Evolutionary conservation across 2,797 vertebrate species (phyloP).

Genomic region (Falco concolor): DNA sequence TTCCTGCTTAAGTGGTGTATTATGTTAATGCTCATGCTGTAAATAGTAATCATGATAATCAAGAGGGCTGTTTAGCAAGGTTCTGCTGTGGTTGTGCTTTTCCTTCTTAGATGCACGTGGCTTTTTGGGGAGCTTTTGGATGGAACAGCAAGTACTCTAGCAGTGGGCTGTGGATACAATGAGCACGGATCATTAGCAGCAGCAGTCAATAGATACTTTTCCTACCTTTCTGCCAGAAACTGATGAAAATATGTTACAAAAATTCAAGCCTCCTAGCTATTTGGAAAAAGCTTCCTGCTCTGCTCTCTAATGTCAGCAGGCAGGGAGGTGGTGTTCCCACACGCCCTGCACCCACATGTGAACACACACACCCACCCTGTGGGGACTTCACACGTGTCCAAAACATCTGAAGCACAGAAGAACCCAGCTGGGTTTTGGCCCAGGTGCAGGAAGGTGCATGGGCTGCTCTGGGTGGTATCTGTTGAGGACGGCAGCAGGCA

Average conservation of each 20-base stretch:
- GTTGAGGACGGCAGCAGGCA: neutral
- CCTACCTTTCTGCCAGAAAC: constrained; percentile 13
- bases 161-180: neutral
- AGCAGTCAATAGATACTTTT: neutral
- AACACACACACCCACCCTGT: neutral
- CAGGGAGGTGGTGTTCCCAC: neutral
- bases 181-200: neutral
- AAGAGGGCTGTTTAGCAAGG: neutral
- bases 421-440: neutral
- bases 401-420: neutral
- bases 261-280: neutral
- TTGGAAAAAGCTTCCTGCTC: neutral
- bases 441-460: neutral
- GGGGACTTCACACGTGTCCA: neutral
- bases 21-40: neutral
- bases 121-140: neutral
- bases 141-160: constrained; percentile 19
- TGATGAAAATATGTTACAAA: neutral
- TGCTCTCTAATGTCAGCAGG: neutral
- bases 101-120: neutral
- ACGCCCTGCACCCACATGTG: neutral
- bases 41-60: neutral
- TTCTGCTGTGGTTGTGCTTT: neutral
- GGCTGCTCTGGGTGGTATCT: neutral
- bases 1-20: neutral